These are phyloP conservation scores for Chaetoderma sp. DNA, from an alignment of 2,888 invertebrate species.

Conservation along the genomic window DNA sequence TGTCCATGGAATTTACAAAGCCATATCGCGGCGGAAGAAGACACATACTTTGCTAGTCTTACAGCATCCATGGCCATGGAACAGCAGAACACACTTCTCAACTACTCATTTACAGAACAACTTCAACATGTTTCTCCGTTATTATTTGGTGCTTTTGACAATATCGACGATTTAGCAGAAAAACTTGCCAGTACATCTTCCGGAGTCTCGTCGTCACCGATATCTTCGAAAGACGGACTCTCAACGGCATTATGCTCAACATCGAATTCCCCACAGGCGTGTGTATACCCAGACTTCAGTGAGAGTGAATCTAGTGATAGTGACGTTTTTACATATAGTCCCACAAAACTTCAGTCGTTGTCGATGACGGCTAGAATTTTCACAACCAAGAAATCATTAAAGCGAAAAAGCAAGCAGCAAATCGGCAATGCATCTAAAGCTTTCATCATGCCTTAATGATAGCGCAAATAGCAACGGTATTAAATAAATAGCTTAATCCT, in stretches of 20 bases:
- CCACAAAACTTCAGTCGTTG: neutral
- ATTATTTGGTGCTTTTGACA: too few relatives aligned
- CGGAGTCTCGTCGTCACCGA: slow-evolving; percentile 29
- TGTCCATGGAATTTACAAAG: too few relatives aligned
- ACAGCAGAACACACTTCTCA: neutral
- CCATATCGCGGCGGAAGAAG: neutral
- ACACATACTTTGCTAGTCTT: slow-evolving; percentile 4
- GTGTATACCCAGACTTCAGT: neutral
- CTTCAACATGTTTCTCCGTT: neutral
- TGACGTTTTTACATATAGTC: neutral
- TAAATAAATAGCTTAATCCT: too few relatives aligned
- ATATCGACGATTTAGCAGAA: neutral
- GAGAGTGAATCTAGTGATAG: neutral
- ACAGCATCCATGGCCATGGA: neutral
- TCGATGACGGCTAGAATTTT: neutral
- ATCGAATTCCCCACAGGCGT: neutral
- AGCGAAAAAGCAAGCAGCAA: slow-evolving; percentile 15
- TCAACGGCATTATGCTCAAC: neutral
- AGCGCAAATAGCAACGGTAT: too few relatives aligned
- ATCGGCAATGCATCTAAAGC: slow-evolving; percentile 16
- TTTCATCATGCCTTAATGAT: slow-evolving; percentile 10
- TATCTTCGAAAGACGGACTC: neutral
- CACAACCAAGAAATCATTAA: neutral
- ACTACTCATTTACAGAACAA: neutral
- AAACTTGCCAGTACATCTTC: slow-evolving; percentile 18